Conservation (phyloP, 2,888 invertebrate species). For the Serripes groenlandicus region DNA sequence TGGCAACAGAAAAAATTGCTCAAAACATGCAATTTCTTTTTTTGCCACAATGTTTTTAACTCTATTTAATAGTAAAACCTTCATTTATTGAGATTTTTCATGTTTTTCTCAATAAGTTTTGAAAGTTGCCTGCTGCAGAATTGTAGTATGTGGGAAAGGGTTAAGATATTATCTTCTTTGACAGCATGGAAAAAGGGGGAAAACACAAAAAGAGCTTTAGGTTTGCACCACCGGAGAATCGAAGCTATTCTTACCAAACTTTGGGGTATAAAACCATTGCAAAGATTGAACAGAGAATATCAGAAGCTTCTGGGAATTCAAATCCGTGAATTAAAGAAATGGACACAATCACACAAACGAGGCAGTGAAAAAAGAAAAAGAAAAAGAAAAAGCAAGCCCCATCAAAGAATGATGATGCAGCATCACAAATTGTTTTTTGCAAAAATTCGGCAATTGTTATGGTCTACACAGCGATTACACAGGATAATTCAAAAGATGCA, state of each 20-base stretch:
- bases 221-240: background rate
- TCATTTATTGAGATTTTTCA: too few relatives aligned
- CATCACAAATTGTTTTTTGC: background rate
- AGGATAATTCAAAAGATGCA: background rate
- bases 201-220: background rate
- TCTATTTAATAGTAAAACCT: too few relatives aligned
- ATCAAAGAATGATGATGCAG: background rate
- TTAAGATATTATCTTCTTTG: too few relatives aligned
- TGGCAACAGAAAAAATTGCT: too few relatives aligned
- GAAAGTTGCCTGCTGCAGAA: too few relatives aligned
- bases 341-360: background rate
- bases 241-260: background rate
- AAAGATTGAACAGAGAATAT: background rate
- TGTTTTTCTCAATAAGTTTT: too few relatives aligned
- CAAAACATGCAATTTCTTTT: too few relatives aligned
- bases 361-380: background rate
- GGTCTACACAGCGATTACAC: background rate
- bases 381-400: background rate
- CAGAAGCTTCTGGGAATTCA: background rate
- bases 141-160: too few relatives aligned
- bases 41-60: too few relatives aligned
- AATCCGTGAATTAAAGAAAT: background rate
- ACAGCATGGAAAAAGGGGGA: background rate
- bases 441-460: background rate
- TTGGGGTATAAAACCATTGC: background rate